Conservation (phyloP, 2,113 vertebrate genomes). For the Patagioenas fasciata region DNA sequence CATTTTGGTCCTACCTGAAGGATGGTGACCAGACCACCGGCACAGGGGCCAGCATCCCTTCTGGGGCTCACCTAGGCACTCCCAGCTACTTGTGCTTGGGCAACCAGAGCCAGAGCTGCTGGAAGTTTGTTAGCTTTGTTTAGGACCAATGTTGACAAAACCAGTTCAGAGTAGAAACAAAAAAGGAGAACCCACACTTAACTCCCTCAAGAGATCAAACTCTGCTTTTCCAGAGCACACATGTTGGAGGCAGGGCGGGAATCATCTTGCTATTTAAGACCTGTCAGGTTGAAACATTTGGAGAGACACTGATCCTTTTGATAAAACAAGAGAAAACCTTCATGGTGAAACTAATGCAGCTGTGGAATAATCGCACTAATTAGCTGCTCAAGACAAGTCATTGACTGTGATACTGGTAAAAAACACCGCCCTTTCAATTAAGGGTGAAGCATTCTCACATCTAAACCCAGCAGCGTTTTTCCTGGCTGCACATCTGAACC, state of each 20-base stretch:
- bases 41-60: not conserved
- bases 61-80: accelerated
- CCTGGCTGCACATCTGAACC: constrained; percentile 24
- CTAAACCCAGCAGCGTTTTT: constrained; percentile 47
- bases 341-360: constrained; percentile 86
- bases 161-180: not conserved
- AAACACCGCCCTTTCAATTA: constrained; percentile 73
- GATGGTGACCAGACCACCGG: not conserved
- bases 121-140: not conserved
- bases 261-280: constrained; percentile 80
- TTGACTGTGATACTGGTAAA: constrained; percentile 73
- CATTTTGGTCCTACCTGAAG: not conserved
- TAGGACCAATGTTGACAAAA: not conserved
- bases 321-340: constrained; percentile 86
- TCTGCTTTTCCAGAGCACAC: constrained; percentile 29
- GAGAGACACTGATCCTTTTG: constrained; percentile 88
- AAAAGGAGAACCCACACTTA: not conserved
- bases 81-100: accelerated
- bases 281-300: constrained; percentile 87
- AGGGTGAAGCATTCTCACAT: constrained; percentile 69
- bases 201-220: constrained; percentile 31
- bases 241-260: constrained; percentile 27
- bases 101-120: not conserved
- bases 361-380: constrained; percentile 98
- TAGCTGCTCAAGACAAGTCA: constrained; percentile 87